These are phyloP conservation scores for Rachycentron canadum DNA, from an alignment of 2,797 vertebrate genomes.

Conservation along the genomic window DNA sequence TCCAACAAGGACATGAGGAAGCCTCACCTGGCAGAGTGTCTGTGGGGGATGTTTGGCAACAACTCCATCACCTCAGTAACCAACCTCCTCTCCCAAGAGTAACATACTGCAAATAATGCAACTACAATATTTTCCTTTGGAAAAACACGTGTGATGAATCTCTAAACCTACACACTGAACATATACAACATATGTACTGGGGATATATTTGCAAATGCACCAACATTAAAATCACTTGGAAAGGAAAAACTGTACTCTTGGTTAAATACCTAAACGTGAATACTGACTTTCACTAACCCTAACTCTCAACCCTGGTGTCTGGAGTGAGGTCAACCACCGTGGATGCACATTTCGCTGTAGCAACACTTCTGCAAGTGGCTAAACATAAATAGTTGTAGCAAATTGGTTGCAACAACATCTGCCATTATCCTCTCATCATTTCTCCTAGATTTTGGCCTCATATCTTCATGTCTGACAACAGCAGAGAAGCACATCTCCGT, in stretches of 20 bases:
- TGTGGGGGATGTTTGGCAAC: conserved; percentile 22
- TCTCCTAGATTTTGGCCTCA: background rate
- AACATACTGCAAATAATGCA: background rate
- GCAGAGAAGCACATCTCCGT: background rate
- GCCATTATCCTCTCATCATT: background rate
- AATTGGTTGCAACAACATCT: conserved; percentile 1
- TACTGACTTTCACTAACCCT: background rate
- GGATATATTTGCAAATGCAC: background rate
- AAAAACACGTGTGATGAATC: background rate
- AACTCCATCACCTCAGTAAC: conserved; percentile 27
- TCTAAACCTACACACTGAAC: background rate
- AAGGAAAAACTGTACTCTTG: background rate
- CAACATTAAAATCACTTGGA: background rate
- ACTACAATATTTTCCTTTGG: background rate
- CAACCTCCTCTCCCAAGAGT: conserved; percentile 3
- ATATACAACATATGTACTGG: background rate
- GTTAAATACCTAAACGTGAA: conserved; percentile 11
- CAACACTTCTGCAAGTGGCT: background rate
- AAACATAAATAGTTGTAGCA: conserved; percentile 7
- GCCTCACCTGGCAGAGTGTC: conserved; percentile 25
- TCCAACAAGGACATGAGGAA: conserved; percentile 13
- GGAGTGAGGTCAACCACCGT: background rate
- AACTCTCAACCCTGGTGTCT: conserved; percentile 12
- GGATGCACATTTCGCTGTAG: background rate
- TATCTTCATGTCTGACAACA: background rate